phyloP scores from a whole-genome alignment of 2,888 invertebrate species.

The Drosophila mulleri region DNA sequence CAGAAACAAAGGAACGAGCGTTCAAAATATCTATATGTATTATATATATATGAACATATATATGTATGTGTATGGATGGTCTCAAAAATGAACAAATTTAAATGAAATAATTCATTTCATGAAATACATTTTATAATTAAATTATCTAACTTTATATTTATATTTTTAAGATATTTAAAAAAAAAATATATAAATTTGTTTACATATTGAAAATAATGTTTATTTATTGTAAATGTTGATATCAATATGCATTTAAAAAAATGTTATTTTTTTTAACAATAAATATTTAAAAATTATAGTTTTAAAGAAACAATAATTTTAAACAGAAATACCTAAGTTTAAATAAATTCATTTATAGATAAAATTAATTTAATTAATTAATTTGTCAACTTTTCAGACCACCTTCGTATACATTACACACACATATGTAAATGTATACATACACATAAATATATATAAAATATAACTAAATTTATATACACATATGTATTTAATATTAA shows the following conservation, averaged over 20 bases:
- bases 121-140: not conserved
- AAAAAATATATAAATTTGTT: too few relatives aligned
- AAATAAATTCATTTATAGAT: not conserved
- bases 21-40: slow-evolving; percentile 26
- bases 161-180: too few relatives aligned
- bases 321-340: not conserved
- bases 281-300: too few relatives aligned
- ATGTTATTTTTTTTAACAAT: too few relatives aligned
- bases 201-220: too few relatives aligned
- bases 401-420: not conserved
- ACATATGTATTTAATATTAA: slow-evolving; percentile 18
- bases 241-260: too few relatives aligned
- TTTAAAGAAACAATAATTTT: too few relatives aligned
- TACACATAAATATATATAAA: slow-evolving; percentile 10
- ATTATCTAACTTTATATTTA: too few relatives aligned
- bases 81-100: not conserved
- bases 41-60: not conserved
- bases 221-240: too few relatives aligned
- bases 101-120: not conserved
- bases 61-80: not conserved
- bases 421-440: not conserved
- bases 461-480: slow-evolving; percentile 15
- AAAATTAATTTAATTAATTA: not conserved
- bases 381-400: not conserved
- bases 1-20: slow-evolving; percentile 50